Conservation (phyloP, 2,797 vertebrate genomes). For the Clarias fuscus region DNA sequence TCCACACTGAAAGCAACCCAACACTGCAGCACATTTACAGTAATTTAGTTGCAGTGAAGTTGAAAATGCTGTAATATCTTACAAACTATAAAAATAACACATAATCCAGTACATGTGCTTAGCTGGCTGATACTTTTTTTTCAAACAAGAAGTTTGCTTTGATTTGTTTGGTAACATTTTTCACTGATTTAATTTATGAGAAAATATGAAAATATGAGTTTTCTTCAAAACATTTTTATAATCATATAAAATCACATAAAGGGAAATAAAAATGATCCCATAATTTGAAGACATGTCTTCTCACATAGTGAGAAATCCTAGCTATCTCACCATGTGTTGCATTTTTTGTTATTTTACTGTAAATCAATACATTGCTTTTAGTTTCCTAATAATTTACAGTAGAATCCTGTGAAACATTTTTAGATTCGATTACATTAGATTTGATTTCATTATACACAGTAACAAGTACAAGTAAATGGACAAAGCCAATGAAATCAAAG, state of each 20-base stretch:
- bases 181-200: background rate
- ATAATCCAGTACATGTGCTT: no score
- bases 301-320: background rate
- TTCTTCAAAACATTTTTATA: background rate
- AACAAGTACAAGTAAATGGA: no score
- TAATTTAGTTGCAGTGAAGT: background rate
- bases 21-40: background rate
- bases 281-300: background rate
- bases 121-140: no score
- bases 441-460: no score
- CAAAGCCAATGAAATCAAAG: no score
- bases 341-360: background rate
- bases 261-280: background rate
- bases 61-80: no score
- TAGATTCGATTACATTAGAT: no score
- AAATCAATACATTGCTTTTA: background rate
- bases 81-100: no score
- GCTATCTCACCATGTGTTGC: background rate
- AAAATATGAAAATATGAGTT: background rate
- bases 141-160: no score
- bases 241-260: background rate
- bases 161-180: background rate
- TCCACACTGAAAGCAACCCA: background rate
- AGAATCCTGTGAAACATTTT: background rate
- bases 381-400: background rate